phyloP scores from a whole-genome alignment of 2,113 vertebrate genomes.

The Quiscalus mexicanus region DNA sequence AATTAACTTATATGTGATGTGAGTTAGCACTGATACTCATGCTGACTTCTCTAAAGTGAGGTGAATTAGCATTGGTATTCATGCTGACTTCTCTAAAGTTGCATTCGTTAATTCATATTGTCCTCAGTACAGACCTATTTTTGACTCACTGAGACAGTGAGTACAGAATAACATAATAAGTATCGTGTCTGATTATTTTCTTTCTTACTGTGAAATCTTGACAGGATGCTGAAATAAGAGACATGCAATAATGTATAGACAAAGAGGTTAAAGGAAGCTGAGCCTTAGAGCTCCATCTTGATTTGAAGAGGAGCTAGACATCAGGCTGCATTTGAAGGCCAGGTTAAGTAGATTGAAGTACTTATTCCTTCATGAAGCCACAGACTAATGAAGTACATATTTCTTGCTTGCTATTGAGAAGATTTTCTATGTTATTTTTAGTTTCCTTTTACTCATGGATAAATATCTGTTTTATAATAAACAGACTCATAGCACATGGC shows the following conservation, averaged over 20 bases:
- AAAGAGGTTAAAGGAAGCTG: not conserved
- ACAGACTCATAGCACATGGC: not conserved
- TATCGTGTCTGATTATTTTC: not conserved
- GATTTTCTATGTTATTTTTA: not conserved
- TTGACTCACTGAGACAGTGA: not conserved
- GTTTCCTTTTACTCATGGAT: not conserved
- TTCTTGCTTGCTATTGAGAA: not conserved
- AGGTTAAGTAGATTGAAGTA: not conserved
- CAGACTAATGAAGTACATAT: not conserved
- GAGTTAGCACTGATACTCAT: not conserved
- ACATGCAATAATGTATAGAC: not conserved
- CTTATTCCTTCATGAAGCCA: not conserved
- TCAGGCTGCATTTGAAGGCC: not conserved
- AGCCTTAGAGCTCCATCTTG: not conserved
- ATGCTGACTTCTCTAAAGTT: not conserved
- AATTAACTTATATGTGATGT: not conserved
- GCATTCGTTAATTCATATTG: not conserved
- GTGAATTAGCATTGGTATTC: not conserved
- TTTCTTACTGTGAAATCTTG: not conserved
- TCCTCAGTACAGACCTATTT: not conserved
- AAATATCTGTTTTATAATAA: not conserved
- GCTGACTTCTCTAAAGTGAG: not conserved
- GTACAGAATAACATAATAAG: not conserved
- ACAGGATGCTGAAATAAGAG: not conserved
- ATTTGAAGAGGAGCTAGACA: not conserved